These are phyloP conservation scores for Peromyscus polionotus DNA, from an alignment of 2,113 vertebrate species.

Conservation along the genomic window DNA sequence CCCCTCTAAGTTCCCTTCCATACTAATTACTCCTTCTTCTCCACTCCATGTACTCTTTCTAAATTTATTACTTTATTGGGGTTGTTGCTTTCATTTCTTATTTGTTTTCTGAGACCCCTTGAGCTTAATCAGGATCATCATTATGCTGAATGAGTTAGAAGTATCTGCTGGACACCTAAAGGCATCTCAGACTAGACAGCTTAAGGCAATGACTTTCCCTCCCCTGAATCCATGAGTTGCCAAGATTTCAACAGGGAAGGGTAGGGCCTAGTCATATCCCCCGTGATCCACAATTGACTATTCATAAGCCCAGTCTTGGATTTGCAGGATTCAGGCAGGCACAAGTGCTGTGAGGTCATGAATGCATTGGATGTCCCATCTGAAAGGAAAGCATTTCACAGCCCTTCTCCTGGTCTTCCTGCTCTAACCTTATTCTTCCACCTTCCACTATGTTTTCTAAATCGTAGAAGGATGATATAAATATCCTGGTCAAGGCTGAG, in stretches of 20 bases:
- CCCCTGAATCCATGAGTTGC: not conserved
- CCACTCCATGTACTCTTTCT: not conserved
- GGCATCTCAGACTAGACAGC: not conserved
- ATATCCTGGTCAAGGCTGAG: not conserved
- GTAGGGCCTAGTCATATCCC: no score
- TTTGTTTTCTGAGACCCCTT: not conserved
- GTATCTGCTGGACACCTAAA: not conserved
- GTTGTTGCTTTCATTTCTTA: not conserved
- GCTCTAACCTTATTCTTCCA: not conserved
- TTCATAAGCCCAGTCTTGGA: not conserved
- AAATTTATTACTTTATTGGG: not conserved
- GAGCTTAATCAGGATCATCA: not conserved
- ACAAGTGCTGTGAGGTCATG: not conserved
- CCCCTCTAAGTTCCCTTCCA: no score
- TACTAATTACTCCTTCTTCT: no score
- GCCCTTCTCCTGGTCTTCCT: not conserved
- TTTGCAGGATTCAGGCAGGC: not conserved
- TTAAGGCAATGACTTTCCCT: not conserved
- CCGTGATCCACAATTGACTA: not conserved
- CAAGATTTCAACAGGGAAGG: not conserved
- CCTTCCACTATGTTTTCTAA: not conserved
- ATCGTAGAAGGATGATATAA: not conserved
- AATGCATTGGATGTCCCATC: not conserved
- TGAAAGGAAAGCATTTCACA: not conserved
- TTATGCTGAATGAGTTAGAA: no score